Percentiles rank a stretch among this genome's conserved stretches.
phyloP scores from a whole-genome alignment of 2,113 vertebrate genomes.

The Solenodon paradoxus region DNA sequence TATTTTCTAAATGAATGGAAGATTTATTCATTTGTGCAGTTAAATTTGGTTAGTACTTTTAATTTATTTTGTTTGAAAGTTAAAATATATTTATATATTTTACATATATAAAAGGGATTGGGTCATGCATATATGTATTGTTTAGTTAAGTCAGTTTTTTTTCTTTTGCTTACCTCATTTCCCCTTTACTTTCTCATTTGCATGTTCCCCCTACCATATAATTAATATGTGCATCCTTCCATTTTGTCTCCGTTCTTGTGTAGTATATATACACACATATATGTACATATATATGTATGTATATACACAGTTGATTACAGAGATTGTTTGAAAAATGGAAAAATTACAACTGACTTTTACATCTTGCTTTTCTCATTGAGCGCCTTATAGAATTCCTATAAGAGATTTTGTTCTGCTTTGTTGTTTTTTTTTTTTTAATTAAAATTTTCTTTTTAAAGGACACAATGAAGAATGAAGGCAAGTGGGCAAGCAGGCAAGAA shows the following conservation, averaged over 20 bases:
- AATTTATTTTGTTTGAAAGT: neutral
- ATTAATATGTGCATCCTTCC: neutral
- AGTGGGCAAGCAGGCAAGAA: too few species aligned
- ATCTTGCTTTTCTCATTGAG: neutral
- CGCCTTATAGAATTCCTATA: neutral
- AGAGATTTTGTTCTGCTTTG: neutral
- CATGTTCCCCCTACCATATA: neutral
- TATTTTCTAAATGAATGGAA: neutral
- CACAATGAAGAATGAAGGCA: too few species aligned
- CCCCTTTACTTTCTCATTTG: neutral
- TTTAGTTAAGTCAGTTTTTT: neutral
- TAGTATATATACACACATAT: neutral
- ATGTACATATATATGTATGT: neutral
- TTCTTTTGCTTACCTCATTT: neutral
- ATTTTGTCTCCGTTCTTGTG: neutral
- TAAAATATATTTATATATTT: neutral
- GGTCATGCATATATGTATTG: neutral
- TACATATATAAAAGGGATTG: neutral
- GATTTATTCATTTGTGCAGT: neutral
- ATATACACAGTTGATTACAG: neutral
- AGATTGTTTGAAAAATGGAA: neutral
- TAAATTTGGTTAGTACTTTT: neutral
- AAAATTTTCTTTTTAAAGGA: too few species aligned
- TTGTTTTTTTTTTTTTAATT: too few species aligned
- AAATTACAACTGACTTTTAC: neutral